Base-by-base conservation (phyloP, 2,888 invertebrate species). In the Chironomus riparius region DNA sequence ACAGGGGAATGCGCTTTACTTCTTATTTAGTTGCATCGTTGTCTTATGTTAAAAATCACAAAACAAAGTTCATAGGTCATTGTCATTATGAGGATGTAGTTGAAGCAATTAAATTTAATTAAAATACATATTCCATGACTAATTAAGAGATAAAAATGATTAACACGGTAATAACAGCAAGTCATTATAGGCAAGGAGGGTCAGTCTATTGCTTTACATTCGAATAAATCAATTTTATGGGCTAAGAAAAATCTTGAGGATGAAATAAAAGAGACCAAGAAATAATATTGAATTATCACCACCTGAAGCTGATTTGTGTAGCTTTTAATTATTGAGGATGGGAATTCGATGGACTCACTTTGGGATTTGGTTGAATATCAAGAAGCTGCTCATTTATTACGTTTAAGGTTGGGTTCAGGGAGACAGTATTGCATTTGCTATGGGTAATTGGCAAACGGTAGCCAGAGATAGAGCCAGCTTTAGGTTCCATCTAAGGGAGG, bases 131-230 rank as follows among this genome's bases (percentile, higher is more conserved):
- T 12, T 70, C 70, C 13, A 22, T 70, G 70, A 70, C 70, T 70
- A 70, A 70, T 70, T 70, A 70, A 70, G 22, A 70, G 70, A 70
- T 70, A 70, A 70, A 70, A 70, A 70, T 70, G 70, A 70, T 70
- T 70, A 70, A 70, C 70, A 70, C 50, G 70, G 21, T 50, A 70
- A 70, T 70, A 70, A 70, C 50, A 6, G 50, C n/a, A 15, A 56
- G 15, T 56, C 56, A 56, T 56, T 15, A 56, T 56, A 56, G 15
- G 56, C n/a, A 56, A 18, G 38, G 38, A 38, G 38, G 38, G 38
- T 38, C 38, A 38, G 1, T 38, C 38, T 38, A 56, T 56, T 56
- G 56, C 56, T 18, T 18, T 7, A 18, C 15, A 56, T 6, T 56
- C 3, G 28, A 7, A 70, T 70, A 70, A 70, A 70, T 70, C 70